Percentiles rank a stretch among this genome's conserved stretches.
These are phyloP conservation scores for Onchidella celtica DNA, from an alignment of 2,888 invertebrate genomes.

Conservation along the genomic window DNA sequence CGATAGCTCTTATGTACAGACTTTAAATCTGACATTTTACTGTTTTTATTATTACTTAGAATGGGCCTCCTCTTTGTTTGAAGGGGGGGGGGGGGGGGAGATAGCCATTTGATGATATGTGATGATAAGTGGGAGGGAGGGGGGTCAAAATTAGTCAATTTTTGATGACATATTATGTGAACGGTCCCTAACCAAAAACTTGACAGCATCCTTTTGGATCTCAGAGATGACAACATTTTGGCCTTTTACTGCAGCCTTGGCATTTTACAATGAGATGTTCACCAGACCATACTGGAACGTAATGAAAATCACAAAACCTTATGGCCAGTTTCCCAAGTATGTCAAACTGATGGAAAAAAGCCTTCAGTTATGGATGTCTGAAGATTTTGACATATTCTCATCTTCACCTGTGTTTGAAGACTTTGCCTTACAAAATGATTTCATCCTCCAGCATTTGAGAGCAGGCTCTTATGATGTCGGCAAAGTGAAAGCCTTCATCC, in stretches of 20 bases:
- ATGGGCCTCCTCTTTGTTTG: too few species aligned
- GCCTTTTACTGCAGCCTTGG: slow-evolving; percentile 1
- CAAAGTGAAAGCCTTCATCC: neutral
- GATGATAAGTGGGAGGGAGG: too few species aligned
- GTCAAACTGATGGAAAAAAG: neutral
- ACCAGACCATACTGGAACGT: neutral
- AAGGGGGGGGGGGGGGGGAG: too few species aligned
- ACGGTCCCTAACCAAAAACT: slow-evolving; percentile 8
- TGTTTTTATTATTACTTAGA: too few species aligned
- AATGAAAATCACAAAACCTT: neutral
- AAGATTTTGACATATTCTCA: neutral
- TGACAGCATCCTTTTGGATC: neutral
- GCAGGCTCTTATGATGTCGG: too few species aligned
- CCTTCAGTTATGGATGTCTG: neutral
- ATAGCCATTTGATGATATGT: too few species aligned
- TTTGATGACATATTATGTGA: too few species aligned
- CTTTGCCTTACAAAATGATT: neutral
- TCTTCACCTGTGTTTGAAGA: neutral
- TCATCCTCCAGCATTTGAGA: too few species aligned
- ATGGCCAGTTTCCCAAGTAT: slow-evolving; percentile 1
- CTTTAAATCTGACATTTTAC: too few species aligned
- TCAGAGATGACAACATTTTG: slow-evolving; percentile 5
- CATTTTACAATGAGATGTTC: slow-evolving; percentile 6
- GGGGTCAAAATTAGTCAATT: too few species aligned
- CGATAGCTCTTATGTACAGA: too few species aligned